phyloP scores from a whole-genome alignment of 2,797 vertebrate genomes.

The Echiichthys vipera region DNA sequence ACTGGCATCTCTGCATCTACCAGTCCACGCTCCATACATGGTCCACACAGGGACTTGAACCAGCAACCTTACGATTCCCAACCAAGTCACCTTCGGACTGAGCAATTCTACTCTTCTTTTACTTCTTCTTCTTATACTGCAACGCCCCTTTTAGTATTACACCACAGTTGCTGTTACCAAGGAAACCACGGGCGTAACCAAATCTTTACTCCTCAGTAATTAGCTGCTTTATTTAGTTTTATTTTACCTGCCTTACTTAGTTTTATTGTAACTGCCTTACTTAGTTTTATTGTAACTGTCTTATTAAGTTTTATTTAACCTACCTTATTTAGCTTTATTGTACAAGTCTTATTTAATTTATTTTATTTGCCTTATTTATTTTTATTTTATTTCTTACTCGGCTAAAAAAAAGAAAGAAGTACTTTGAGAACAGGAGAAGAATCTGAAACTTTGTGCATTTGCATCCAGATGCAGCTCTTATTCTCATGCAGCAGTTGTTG shows the following conservation, averaged over 20 bases:
- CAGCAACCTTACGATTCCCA: too few relatives aligned
- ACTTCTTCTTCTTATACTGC: too few relatives aligned
- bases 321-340: too few relatives aligned
- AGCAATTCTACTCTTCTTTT: too few relatives aligned
- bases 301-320: not conserved
- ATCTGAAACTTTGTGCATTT: not conserved
- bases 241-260: not conserved
- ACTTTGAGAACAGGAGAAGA: not conserved
- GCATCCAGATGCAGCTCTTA: constrained; percentile 5
- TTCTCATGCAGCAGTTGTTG: constrained; percentile 19
- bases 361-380: too few relatives aligned
- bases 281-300: not conserved
- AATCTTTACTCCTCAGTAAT: too few relatives aligned
- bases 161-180: not conserved
- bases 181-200: not conserved
- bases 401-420: not conserved
- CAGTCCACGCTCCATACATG: too few relatives aligned
- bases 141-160: too few relatives aligned
- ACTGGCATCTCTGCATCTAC: too few relatives aligned
- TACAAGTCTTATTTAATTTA: too few relatives aligned
- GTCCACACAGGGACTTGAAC: too few relatives aligned
- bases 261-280: not conserved
- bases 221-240: not conserved
- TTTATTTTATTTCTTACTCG: not conserved
- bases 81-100: too few relatives aligned